phyloP scores from a whole-genome alignment of 2,113 vertebrate genomes.

The Phalacrocorax brasilianus region DNA sequence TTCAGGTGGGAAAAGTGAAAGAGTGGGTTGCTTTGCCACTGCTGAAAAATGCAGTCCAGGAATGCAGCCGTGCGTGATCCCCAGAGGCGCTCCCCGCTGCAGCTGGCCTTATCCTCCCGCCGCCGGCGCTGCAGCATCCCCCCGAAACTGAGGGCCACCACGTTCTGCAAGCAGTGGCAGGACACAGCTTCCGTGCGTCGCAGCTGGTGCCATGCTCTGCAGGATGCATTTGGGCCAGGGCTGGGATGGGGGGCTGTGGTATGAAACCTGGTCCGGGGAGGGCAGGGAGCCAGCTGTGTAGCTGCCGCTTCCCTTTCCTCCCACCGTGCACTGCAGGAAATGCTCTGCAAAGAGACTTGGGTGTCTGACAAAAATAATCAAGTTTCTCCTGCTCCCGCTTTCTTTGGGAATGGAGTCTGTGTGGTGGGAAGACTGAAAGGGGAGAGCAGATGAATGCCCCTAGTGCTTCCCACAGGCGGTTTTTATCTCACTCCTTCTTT shows the following conservation, averaged over 20 bases:
- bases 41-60: background rate
- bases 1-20: background rate
- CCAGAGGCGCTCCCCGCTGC: background rate
- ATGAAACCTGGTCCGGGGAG: fast-evolving
- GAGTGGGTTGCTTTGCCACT: background rate
- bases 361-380: background rate
- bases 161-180: fast-evolving
- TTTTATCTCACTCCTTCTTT: background rate
- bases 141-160: fast-evolving
- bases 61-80: fast-evolving
- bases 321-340: fast-evolving
- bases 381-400: background rate
- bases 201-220: background rate
- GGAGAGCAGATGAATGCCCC: background rate
- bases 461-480: background rate
- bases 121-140: background rate
- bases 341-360: background rate
- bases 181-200: fast-evolving
- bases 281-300: background rate
- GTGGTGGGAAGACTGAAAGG: background rate
- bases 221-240: fast-evolving
- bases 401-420: background rate
- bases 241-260: fast-evolving
- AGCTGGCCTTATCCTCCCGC: background rate
- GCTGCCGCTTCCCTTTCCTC: background rate